Base-by-base conservation (phyloP, 2,113 vertebrate species). In the Platycercus adscitus region DNA sequence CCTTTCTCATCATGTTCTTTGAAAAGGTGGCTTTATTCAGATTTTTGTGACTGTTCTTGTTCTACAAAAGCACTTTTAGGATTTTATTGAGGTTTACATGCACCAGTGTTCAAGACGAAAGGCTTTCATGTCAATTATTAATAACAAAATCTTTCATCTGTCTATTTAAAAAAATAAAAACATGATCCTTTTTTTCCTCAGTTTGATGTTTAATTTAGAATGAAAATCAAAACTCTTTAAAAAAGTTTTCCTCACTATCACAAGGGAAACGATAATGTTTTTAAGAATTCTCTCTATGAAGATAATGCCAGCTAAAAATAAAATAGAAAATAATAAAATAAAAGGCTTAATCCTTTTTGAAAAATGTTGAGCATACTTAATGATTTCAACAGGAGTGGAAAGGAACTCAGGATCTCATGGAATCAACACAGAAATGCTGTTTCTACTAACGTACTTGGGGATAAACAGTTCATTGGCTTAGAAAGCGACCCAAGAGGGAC, bases 171-270 rank as follows among this genome's bases (percentile, higher is more conserved):
- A 96, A 95, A 96, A 97, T 95, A 97, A 97, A 97, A 96, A 96
- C 96, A 97, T 94, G 88, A 92, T 97, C 85, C 63, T 92, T 89
- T 90, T 94, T 82, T 71, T 37, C 77, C 64, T 83, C 72, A 93
- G 93, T 97, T 96, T 96, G 94, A 96, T 97, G 96, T 97, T 97
- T 97, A 97, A 96, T 97, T 97, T 97, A 97, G 94, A 97, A 97
- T 94, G 91, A 97, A 97, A 97, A 97, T 96, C 85, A 88, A 87
- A 96, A 93, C 91, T 96, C 79, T 93, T 96, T 88, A 90, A 91
- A 94, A 96, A 97, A 95, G 92, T 93, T 96, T 93, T 91, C 44
- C 55, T 78, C 72, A 49, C 73, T 96, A 97, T 97, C 96, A 93
- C 85, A 94, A 88, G 94, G 95, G 95, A 96, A 97, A 95, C 85